Conservation (phyloP, 2,888 invertebrate species). For the Cerastis rubricosa region DNA sequence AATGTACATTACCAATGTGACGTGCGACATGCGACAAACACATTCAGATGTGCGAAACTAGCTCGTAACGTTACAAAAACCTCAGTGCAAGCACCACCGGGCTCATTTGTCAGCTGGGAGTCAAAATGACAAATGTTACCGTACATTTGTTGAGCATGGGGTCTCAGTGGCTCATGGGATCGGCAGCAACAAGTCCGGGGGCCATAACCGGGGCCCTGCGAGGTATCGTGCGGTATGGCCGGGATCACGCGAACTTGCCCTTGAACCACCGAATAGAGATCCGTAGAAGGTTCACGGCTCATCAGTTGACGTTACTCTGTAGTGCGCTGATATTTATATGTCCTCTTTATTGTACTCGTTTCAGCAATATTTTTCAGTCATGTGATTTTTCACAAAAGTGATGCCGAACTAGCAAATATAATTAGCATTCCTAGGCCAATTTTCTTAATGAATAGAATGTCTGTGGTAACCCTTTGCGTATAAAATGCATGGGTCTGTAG, state of each 20-base stretch:
- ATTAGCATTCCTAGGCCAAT: background rate
- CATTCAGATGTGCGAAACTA: conserved; percentile 15
- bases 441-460: background rate
- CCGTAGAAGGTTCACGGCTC: background rate
- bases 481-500: background rate
- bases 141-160: background rate
- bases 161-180: background rate
- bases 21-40: background rate
- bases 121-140: conserved; percentile 25
- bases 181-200: conserved; percentile 37
- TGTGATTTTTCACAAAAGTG: background rate
- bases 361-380: background rate
- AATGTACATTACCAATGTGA: conserved; percentile 7
- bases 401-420: background rate
- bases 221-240: conserved; percentile 4
- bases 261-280: conserved; percentile 15
- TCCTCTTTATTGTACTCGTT: background rate
- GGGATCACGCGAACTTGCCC: conserved; percentile 14
- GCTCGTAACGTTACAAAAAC: conserved; percentile 14
- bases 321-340: background rate
- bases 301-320: background rate
- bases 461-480: background rate
- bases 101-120: conserved; percentile 18
- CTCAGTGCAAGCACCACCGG: conserved; percentile 5
- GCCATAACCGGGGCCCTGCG: conserved; percentile 2